Base-by-base conservation (phyloP, 2,888 invertebrate genomes). In the Neocrepidodera transversa region DNA sequence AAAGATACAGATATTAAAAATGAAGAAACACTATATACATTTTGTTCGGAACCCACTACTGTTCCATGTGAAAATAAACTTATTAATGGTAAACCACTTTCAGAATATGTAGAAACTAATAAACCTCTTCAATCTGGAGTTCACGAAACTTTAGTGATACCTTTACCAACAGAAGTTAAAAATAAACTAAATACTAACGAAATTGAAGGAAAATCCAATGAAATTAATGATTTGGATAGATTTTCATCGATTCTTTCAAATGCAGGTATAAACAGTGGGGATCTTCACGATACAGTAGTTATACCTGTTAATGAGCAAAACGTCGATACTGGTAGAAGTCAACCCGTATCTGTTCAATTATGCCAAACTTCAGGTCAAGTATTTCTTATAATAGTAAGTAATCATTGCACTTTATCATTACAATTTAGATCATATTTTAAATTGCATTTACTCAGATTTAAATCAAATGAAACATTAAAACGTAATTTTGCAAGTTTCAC, bases 201-300 rank as follows among this genome's bases (percentile, higher is more conserved):
- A 20, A 13, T 8, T 26, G 38, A 42, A 14, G 28, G 48, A 2
- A 26, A 23, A 6, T 16, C 36, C 49, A 16, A 17, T 2, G 13
- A 50, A 30, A 14, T 14, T 18, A 18, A 32, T n/a, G 40, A 23
- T 23, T 10, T 32, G 13, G 26, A 20, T 13, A 23, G 38, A n/a
- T 11, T 58, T 11, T 50, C 52, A 14, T 52, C 58, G 2, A 23
- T 47, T 5, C 35, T 60, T 1, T 43, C 60, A 11, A 55, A 45
- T n/a, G 42, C 30, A 23, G 59, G 63, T 10, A 42, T 84, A 58
- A 82, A 84, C 71, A 81, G 82, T n/a, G 81, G 84, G 30, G 84
- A 85, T 71, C 82, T 83, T 64, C 84, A 84, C 68, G 84, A 85
- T 67, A 73, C 79, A 40, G 77, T 82, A 42, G 65, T 70, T 18